Evolutionary conservation across 2,113 vertebrate genomes (phyloP), one percentile per base, ranked within the genome.

Genomic region (Sinosuthora webbiana): DNA sequence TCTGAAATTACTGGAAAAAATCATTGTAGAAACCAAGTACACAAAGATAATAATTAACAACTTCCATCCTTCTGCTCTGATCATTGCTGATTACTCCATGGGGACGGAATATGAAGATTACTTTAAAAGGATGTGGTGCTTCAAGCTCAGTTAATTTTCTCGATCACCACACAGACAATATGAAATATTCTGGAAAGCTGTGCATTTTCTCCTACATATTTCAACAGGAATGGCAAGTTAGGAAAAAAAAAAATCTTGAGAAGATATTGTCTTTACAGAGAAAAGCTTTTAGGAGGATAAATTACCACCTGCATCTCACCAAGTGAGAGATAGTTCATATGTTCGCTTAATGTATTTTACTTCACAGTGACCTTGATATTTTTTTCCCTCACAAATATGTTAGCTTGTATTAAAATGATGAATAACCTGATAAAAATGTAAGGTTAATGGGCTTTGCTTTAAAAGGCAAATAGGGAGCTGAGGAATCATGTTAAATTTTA

Each of bases 381-480:
- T 85, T 85, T 85, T 56, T 3, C 24, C n/a, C 25, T 4, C 10
- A 39, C 7, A 57, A 41, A 56, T n/a, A 9, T 22, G 16, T 55
- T 89, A 85, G 31, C 13, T n/a, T 82, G 16, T n/a, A 84, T 59
- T 94, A 95, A 93, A 94, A 76, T 81, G 35, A 76, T 91, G 11
- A 92, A 73, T 39, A 60, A 83, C 10, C 33, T 47, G 31, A 60
- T 94, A 49, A 93, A 92, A 95, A 67, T 1, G 14, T 76, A 35
- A 77, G 55, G 80, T 53, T 60, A 95, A 89, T 87, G 35, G 57
- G 30, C 53, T 95, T 96, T 94, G 25, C 77, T 93, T 47, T 59
- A 64, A 76, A 91, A 52, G 67, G 37, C 86, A 92, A 89, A 89
- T 39, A 95, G 56, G 12, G 75, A 79, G 13, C 25, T 79, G 31